Evolutionary conservation across 2,888 invertebrate species (phyloP).

Genomic region (Ashinkailepas kermadecensis): DNA sequence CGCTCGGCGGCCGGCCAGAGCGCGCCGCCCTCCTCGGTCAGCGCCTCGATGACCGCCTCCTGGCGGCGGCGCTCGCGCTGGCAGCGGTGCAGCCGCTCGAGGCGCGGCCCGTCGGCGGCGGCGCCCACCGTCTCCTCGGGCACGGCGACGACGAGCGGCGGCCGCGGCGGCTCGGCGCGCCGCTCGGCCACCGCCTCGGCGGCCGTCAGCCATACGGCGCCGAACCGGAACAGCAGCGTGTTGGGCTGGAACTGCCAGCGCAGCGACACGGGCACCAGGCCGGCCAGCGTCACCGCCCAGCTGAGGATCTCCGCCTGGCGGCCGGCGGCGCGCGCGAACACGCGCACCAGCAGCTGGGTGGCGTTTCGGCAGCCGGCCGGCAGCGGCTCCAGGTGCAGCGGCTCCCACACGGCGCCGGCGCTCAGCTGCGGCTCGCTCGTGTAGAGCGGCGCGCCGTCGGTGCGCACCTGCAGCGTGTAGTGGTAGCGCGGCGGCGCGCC

Average conservation of each 20-base stretch:
- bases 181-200: not conserved
- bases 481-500: not conserved
- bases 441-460: not conserved
- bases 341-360: not conserved
- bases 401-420: slow-evolving; percentile 16
- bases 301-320: slow-evolving; percentile 1
- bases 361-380: not conserved
- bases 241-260: slow-evolving; percentile 21
- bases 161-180: not conserved
- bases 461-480: not conserved
- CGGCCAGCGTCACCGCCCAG: slow-evolving; percentile 25
- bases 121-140: not conserved
- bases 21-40: not conserved
- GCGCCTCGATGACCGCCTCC: not conserved
- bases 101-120: not conserved
- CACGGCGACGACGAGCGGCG: not conserved
- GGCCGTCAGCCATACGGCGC: slow-evolving; percentile 1
- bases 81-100: slow-evolving; percentile 20
- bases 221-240: slow-evolving; percentile 26
- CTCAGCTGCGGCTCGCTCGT: slow-evolving; percentile 5
- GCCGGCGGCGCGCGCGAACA: not conserved
- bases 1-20: not conserved
- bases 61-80: slow-evolving; percentile 12
- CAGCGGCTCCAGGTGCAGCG: not conserved
- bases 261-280: slow-evolving; percentile 24